These are phyloP conservation scores for Eurois occulta DNA, from an alignment of 2,888 invertebrate species.

Conservation along the genomic window DNA sequence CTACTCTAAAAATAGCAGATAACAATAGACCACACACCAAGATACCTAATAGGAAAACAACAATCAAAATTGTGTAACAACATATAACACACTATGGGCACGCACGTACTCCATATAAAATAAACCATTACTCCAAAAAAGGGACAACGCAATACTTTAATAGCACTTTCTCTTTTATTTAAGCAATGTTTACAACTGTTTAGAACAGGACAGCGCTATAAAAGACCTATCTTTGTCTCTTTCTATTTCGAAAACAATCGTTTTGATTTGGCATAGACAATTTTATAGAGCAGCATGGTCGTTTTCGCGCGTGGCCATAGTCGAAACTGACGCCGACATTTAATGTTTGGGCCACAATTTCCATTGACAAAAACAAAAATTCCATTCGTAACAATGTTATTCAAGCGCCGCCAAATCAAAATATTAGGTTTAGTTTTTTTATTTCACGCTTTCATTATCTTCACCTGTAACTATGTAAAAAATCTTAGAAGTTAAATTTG, in stretches of 20 bases:
- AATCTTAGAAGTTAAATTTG: no score
- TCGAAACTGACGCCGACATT: background rate
- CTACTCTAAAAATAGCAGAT: background rate
- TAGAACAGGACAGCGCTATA: background rate
- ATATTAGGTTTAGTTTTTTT: no score
- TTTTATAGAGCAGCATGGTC: background rate
- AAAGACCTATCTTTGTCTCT: background rate
- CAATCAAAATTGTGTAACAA: background rate
- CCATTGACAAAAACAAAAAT: no score
- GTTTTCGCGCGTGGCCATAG: background rate
- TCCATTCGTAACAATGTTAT: no score
- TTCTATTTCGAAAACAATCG: background rate
- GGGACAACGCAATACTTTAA: conserved; percentile 13
- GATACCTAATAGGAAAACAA: background rate
- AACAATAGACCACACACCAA: conserved; percentile 14
- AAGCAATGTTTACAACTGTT: background rate
- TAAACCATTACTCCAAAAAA: conserved; percentile 18
- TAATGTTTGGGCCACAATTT: no score
- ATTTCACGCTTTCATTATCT: no score
- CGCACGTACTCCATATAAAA: conserved; percentile 4
- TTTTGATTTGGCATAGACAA: background rate
- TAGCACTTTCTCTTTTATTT: conserved; percentile 30
- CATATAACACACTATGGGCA: background rate
- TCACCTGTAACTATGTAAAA: no score
- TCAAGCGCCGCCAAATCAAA: no score